Percentiles rank a stretch among this genome's conserved stretches.
Conservation (phyloP, 2,113 vertebrate species). For the Syngnathus scovelli region DNA sequence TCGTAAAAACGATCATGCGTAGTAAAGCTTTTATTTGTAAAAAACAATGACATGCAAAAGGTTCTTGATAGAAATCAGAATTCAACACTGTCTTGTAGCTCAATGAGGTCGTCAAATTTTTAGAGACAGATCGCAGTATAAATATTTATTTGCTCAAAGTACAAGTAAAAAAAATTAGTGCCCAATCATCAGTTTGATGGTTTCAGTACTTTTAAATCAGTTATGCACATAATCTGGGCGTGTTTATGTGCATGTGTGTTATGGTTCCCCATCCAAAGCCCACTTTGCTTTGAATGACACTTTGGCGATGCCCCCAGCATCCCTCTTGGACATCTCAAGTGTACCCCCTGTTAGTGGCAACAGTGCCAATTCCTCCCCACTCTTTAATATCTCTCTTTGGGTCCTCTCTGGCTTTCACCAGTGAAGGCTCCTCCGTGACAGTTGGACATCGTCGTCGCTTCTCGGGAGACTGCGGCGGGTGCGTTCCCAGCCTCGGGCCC, state of each 20-base stretch:
- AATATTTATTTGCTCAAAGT: too few species aligned
- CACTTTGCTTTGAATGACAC: conserved; percentile 78
- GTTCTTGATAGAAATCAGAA: too few species aligned
- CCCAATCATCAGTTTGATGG: neutral
- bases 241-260: conserved; percentile 37
- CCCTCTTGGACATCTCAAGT: conserved; percentile 70
- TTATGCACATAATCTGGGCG: neutral
- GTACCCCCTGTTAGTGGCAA: conserved; percentile 61
- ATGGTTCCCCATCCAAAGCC: conserved; percentile 62
- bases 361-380: conserved; percentile 73
- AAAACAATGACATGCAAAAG: too few species aligned
- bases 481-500: conserved; percentile 67
- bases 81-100: neutral
- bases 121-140: too few species aligned
- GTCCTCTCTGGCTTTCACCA: conserved; percentile 60
- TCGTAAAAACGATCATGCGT: too few species aligned
- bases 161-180: too few species aligned
- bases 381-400: conserved; percentile 77
- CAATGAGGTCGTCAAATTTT: neutral
- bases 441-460: conserved; percentile 70
- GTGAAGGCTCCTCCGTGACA: conserved; percentile 69
- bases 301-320: conserved; percentile 68
- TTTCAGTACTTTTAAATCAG: neutral
- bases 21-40: too few species aligned
- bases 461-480: conserved; percentile 65